Conservation (phyloP, 2,888 invertebrate genomes). For the Mechanitis messenoides region DNA sequence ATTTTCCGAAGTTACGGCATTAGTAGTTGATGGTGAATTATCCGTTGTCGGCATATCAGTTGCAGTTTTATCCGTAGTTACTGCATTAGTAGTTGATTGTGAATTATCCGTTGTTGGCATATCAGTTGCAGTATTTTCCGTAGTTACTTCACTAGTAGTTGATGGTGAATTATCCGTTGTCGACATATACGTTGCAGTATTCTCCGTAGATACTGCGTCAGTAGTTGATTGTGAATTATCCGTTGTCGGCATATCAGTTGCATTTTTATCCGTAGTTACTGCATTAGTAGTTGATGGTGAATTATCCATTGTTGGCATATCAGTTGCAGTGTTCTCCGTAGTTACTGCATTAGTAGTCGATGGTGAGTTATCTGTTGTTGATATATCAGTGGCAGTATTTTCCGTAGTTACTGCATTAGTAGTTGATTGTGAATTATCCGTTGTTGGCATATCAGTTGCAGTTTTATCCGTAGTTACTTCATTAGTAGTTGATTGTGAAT, state of each 20-base stretch:
- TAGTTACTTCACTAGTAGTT: background rate
- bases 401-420: too few relatives aligned
- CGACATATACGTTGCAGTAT: background rate
- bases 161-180: background rate
- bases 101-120: background rate
- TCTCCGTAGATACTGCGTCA: background rate
- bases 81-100: background rate
- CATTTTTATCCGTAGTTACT: too few relatives aligned
- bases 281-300: too few relatives aligned
- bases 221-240: background rate
- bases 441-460: too few relatives aligned
- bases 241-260: background rate
- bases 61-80: background rate
- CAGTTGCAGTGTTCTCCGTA: too few relatives aligned
- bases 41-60: constrained; percentile 1
- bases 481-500: background rate
- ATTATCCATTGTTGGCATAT: too few relatives aligned
- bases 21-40: background rate
- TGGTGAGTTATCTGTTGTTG: too few relatives aligned
- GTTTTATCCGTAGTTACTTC: too few relatives aligned
- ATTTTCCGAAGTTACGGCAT: background rate
- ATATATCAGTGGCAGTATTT: too few relatives aligned
- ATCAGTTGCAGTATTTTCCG: background rate
- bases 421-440: too few relatives aligned
- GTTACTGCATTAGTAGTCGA: too few relatives aligned